phyloP scores from a whole-genome alignment of 2,888 invertebrate species.

The Timandra comae region DNA sequence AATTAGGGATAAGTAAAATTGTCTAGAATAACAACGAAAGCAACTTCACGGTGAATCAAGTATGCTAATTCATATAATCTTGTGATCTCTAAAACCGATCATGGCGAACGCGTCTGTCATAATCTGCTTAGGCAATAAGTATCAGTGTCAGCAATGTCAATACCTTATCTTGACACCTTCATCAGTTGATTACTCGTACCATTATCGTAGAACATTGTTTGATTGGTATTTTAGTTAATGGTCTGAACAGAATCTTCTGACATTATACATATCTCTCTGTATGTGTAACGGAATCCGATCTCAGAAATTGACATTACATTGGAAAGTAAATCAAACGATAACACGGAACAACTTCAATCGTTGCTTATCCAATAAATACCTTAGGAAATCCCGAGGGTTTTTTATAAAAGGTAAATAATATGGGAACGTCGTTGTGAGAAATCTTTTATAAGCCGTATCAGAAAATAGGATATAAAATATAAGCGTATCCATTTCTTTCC shows the following conservation, averaged over 20 bases:
- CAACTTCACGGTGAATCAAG: too few species aligned
- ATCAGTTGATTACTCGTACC: slow-evolving; percentile 33
- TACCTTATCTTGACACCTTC: slow-evolving; percentile 42
- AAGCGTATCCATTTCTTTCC: too few species aligned
- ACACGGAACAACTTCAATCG: neutral
- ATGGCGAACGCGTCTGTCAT: slow-evolving; percentile 2
- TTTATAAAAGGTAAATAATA: slow-evolving; percentile 5
- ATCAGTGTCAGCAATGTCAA: slow-evolving; percentile 26
- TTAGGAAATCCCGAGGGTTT: slow-evolving; percentile 14
- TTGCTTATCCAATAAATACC: neutral
- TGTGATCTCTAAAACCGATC: too few species aligned
- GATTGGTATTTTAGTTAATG: slow-evolving; percentile 46
- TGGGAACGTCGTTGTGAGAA: too few species aligned
- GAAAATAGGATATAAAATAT: too few species aligned
- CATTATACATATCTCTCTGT: slow-evolving; percentile 40
- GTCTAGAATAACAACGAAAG: too few species aligned
- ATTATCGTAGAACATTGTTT: slow-evolving; percentile 31
- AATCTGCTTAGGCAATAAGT: slow-evolving; percentile 14
- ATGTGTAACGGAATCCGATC: neutral
- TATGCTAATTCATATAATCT: too few species aligned
- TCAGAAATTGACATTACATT: neutral
- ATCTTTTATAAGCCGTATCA: too few species aligned
- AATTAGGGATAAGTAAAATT: too few species aligned
- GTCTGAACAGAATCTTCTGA: slow-evolving; percentile 39
- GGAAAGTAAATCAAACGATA: neutral